A percentile compares a stretch with the other conserved stretches of the same genome.
These are phyloP conservation scores for Halcyon senegalensis DNA, from an alignment of 2,113 vertebrate genomes.

Conservation along the genomic window DNA sequence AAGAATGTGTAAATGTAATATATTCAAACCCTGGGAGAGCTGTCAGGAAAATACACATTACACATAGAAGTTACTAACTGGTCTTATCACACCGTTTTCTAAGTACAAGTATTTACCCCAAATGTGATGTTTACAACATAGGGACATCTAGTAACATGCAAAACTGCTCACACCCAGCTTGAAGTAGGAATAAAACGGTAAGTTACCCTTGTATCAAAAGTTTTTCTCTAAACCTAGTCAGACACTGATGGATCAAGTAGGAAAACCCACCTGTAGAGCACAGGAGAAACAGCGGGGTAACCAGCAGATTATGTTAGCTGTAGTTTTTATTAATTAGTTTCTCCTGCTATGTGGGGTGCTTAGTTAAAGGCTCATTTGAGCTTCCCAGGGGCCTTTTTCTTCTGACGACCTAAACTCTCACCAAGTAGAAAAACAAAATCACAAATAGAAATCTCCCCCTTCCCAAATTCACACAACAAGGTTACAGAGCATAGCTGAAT, in stretches of 20 bases:
- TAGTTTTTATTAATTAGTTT: background rate
- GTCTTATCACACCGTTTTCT: background rate
- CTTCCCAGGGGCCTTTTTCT: background rate
- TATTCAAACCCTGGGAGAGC: background rate
- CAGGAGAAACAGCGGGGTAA: background rate
- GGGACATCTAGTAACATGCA: background rate
- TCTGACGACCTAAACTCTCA: background rate
- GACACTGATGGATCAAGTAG: background rate
- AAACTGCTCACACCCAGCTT: background rate
- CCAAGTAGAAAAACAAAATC: background rate
- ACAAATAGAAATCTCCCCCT: background rate
- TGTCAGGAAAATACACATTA: background rate
- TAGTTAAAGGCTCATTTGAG: background rate
- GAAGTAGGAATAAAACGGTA: background rate
- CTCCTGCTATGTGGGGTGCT: background rate
- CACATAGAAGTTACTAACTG: background rate
- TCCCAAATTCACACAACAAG: background rate
- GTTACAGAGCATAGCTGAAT: background rate
- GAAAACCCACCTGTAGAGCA: background rate
- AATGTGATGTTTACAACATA: background rate
- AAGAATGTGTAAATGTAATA: background rate
- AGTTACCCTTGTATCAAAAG: background rate
- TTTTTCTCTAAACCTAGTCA: background rate
- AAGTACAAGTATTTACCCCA: background rate
- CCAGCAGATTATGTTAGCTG: background rate